These are phyloP conservation scores for Rhamphomyia laevipes DNA, from an alignment of 2,888 invertebrate genomes.

Conservation along the genomic window DNA sequence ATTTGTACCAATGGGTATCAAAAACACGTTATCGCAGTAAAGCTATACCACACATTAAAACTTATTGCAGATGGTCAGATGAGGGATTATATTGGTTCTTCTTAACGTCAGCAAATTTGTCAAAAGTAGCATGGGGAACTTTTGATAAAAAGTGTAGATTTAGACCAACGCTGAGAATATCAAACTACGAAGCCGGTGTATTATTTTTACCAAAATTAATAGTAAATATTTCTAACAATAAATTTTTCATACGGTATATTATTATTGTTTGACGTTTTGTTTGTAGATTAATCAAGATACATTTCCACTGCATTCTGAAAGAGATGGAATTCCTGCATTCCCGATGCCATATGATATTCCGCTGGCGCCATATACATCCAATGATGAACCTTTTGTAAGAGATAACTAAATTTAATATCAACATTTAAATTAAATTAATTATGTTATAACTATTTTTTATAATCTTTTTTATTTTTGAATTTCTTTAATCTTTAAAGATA, in stretches of 20 bases:
- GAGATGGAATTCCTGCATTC: conserved; percentile 26
- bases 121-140: conserved; percentile 88
- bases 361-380: conserved; percentile 47
- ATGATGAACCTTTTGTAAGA: conserved; percentile 52
- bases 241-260: neutral
- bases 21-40: conserved; percentile 52
- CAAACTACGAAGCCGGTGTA: conserved; percentile 81
- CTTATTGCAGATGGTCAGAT: conserved; percentile 66
- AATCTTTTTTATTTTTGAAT: too few species aligned
- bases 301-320: conserved; percentile 38
- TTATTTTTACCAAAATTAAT: conserved; percentile 67
- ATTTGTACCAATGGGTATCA: conserved; percentile 76
- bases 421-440: too few species aligned
- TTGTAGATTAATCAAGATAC: conserved; percentile 43
- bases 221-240: conserved; percentile 40
- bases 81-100: conserved; percentile 55
- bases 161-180: conserved; percentile 46
- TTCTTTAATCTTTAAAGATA: too few species aligned
- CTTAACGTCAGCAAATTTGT: conserved; percentile 81
- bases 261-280: conserved; percentile 12
- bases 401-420: too few species aligned
- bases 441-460: too few species aligned
- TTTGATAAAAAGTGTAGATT: conserved; percentile 41
- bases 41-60: conserved; percentile 94
- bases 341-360: conserved; percentile 71